These are phyloP conservation scores for Apogon talboti DNA, from an alignment of 2,797 vertebrate species.

Conservation along the genomic window DNA sequence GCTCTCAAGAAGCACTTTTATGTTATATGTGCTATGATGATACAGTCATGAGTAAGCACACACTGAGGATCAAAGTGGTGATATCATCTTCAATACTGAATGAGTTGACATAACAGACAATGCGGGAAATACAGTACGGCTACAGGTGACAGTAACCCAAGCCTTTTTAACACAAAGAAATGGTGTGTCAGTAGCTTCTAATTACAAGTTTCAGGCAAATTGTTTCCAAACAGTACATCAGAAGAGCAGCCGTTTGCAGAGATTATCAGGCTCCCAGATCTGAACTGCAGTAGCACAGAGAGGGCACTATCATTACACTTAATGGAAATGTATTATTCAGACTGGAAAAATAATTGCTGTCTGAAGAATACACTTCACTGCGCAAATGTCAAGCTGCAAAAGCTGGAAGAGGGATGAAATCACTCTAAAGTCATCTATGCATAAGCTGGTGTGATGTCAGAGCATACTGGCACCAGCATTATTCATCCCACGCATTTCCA, in stretches of 20 bases:
- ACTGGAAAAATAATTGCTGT: conserved; percentile 29
- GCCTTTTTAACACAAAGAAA: conserved; percentile 43
- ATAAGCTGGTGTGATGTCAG: conserved; percentile 51
- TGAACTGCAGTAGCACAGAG: conserved; percentile 18
- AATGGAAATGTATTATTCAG: conserved; percentile 67
- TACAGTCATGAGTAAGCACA: conserved; percentile 51
- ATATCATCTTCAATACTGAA: conserved; percentile 65
- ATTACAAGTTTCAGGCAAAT: conserved; percentile 52
- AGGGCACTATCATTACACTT: conserved; percentile 11
- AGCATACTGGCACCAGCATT: conserved; percentile 37
- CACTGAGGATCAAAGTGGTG: conserved; percentile 62
- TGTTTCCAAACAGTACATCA: conserved; percentile 7
- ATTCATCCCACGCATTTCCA: conserved; percentile 55
- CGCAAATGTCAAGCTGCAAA: neutral
- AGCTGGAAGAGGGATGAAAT: conserved; percentile 22
- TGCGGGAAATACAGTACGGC: conserved; percentile 28
- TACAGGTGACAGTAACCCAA: conserved; percentile 66
- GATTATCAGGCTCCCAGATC: conserved; percentile 14
- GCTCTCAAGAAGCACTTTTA: conserved; percentile 26
- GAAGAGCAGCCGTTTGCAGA: conserved; percentile 6
- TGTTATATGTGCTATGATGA: conserved; percentile 36
- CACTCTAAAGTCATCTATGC: conserved; percentile 28
- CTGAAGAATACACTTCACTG: conserved; percentile 49
- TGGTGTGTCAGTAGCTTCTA: conserved; percentile 68
- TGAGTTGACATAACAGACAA: conserved; percentile 51